Base-by-base conservation (phyloP, 1,140 invertebrate genomes). In the Argopecten irradians region DNA sequence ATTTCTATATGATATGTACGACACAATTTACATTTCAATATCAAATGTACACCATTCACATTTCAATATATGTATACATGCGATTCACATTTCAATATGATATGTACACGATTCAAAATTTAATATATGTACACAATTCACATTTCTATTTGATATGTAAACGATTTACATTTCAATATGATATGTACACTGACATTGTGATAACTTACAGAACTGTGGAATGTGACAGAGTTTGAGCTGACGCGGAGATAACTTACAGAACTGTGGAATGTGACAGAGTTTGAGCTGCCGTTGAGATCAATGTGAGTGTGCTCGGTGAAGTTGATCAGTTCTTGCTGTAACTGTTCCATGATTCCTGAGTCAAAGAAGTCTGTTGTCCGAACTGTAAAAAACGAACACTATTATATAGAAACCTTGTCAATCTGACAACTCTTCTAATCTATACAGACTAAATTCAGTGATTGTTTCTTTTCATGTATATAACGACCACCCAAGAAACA, bases 271-370 rank as follows among this genome's bases (percentile, higher is more conserved):
- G 96, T 96, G 90, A 97, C 95, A 41, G 96, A 94, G 90, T 96
- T 95, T 90, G 96, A 93, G 88, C 96, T 93, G 90, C 96, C 96
- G 89, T 96, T 95, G 22, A 97, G 97, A 92, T 97, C 96, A 83
- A 96, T 96, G 91, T 97, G 96, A 32, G 97, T 97, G 90, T 97
- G 93, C 88, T 96, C 95, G 83, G 97, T 94, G 87, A 98, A 94
- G 90, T 97, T 96, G 28, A 91, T 88, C 33, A 95, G 85, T 82
- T 93, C 90, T 93, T 97, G 97, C 94, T 98, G 97, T 22, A 98
- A 96, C 33, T 97, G 97, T 95, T 98, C 97, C 98, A 98, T 98
- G 86, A 97, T 97, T 41, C 97, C 97, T 87, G 97, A 95, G 95
- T 98, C 98, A 94, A 98, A 98, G 95, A 97, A 98, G 95, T 98